A percentile compares a stretch with the other conserved stretches of the same genome.
phyloP scores from a whole-genome alignment of 2,888 invertebrate genomes.

The Lasioglossum morio region DNA sequence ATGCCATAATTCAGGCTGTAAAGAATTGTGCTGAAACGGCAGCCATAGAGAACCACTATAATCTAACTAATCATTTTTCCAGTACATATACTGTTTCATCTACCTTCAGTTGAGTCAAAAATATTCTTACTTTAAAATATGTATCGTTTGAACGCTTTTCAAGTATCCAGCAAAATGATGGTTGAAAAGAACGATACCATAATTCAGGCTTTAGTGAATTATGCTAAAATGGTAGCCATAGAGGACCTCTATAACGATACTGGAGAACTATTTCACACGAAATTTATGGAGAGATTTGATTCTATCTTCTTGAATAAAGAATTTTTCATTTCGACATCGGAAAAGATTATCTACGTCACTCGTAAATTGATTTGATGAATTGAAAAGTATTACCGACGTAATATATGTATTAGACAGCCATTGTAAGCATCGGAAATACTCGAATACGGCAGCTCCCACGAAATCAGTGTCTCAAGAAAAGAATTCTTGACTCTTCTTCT shows the following conservation, averaged over 20 bases:
- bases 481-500: constrained; percentile 2
- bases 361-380: neutral
- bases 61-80: too few species aligned
- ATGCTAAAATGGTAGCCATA: neutral
- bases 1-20: neutral
- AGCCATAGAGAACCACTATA: neutral
- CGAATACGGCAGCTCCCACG: neutral
- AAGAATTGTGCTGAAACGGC: neutral
- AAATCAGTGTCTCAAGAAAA: neutral
- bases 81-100: neutral
- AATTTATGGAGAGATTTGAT: neutral
- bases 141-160: neutral
- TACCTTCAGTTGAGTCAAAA: neutral
- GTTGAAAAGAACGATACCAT: neutral
- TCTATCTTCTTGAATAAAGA: neutral
- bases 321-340: neutral
- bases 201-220: neutral
- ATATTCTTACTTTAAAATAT: neutral
- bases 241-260: neutral
- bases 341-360: neutral
- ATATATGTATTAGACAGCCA: neutral
- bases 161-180: neutral
- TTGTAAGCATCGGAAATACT: constrained; percentile 21
- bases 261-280: neutral
- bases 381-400: neutral